Conservation (phyloP, 1,140 invertebrate species). For the Pentalonia nigronervosa region DNA sequence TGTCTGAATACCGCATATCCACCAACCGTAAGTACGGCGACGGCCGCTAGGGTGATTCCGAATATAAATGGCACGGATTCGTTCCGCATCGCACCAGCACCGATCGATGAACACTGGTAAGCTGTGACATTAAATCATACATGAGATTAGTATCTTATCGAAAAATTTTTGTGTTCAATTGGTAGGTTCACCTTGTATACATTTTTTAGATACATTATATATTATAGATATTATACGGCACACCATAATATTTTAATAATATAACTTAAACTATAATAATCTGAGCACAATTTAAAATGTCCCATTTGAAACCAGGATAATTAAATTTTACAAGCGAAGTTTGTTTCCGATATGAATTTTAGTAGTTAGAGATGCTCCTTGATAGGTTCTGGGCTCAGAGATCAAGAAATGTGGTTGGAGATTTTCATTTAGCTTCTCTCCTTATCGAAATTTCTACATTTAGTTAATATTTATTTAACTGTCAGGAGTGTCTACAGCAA, state of each 20-base stretch:
- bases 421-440: no score
- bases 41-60: conserved; percentile 82
- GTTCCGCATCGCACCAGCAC: conserved; percentile 67
- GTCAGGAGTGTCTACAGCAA: no score
- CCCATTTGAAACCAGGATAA: background rate
- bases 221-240: background rate
- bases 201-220: no score
- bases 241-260: background rate
- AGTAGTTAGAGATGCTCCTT: no score
- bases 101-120: conserved; percentile 62
- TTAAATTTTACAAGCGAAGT: no score
- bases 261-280: no score
- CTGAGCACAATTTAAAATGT: background rate
- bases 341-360: no score
- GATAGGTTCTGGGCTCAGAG: no score
- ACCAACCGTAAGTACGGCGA: conserved; percentile 79
- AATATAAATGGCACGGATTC: conserved; percentile 88
- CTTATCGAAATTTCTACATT: no score
- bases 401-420: no score
- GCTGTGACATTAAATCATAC: conserved; percentile 59
- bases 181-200: no score
- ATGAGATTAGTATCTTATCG: background rate
- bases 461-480: no score
- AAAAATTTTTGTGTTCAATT: background rate
- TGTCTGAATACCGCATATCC: conserved; percentile 88